phyloP scores from a whole-genome alignment of 2,888 invertebrate species.

The Orchestes rusci region DNA sequence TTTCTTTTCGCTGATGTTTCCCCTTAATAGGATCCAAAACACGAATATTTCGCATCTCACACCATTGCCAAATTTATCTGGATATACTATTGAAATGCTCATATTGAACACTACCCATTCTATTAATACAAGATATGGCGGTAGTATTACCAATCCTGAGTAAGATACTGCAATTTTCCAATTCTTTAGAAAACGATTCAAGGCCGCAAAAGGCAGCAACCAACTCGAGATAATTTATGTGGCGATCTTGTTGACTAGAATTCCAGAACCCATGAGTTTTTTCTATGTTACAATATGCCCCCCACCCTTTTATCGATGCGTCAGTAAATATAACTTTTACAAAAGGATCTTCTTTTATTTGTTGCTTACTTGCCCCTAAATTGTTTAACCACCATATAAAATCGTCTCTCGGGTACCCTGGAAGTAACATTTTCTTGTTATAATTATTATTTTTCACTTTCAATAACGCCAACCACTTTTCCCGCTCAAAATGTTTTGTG shows the following conservation, averaged over 20 bases:
- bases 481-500: constrained; percentile 2
- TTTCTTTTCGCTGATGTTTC: too few species aligned
- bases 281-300: constrained; percentile 5
- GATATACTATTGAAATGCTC: constrained; percentile 8
- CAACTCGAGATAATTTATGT: constrained; percentile 10
- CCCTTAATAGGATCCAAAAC: too few species aligned
- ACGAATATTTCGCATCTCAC: constrained; percentile 20
- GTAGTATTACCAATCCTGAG: constrained; percentile 13
- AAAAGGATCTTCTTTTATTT: constrained; percentile 17
- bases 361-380: constrained; percentile 2
- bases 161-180: constrained; percentile 10
- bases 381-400: constrained; percentile 11
- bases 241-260: not conserved
- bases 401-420: constrained; percentile 3
- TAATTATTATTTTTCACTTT: constrained; percentile 12
- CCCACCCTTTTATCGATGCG: constrained; percentile 23
- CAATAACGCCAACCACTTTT: constrained; percentile 5
- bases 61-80: constrained; percentile 22
- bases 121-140: constrained; percentile 16
- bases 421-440: constrained; percentile 7
- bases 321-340: constrained; percentile 27
- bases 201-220: constrained; percentile 9
- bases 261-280: constrained; percentile 11
- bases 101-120: constrained; percentile 3
- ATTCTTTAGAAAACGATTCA: constrained; percentile 11